phyloP scores from a whole-genome alignment of 2,888 invertebrate species.

The Philereme vetulata region DNA sequence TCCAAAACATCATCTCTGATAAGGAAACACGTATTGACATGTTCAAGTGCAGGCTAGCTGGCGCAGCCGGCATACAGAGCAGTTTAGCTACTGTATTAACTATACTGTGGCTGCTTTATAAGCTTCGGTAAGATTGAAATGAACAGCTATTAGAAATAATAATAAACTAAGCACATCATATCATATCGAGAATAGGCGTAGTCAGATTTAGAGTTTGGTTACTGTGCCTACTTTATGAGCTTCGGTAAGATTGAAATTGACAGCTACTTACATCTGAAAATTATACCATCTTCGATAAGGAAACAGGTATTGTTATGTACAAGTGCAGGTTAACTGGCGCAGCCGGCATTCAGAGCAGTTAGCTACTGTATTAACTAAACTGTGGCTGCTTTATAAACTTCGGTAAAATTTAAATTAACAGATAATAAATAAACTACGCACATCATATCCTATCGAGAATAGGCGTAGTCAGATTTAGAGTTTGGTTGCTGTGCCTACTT shows the following conservation, averaged over 20 bases:
- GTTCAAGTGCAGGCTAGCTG: slow-evolving; percentile 96
- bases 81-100: slow-evolving; percentile 66
- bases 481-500: slow-evolving; percentile 51
- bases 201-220: slow-evolving; percentile 81
- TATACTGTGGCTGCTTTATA: slow-evolving; percentile 56
- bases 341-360: slow-evolving; percentile 85
- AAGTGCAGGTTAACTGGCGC: slow-evolving; percentile 96
- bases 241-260: slow-evolving; percentile 37
- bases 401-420: slow-evolving; percentile 41
- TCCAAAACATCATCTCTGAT: slow-evolving; percentile 93
- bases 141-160: background rate
- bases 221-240: slow-evolving; percentile 53
- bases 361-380: slow-evolving; percentile 48
- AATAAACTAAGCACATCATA: no score
- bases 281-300: slow-evolving; percentile 79
- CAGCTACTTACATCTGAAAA: background rate
- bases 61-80: slow-evolving; percentile 87
- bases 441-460: slow-evolving; percentile 86
- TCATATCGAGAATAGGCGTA: slow-evolving; percentile 88
- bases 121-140: slow-evolving; percentile 49
- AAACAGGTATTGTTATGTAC: slow-evolving; percentile 94
- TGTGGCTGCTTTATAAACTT: slow-evolving; percentile 58
- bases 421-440: background rate
- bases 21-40: slow-evolving; percentile 93
- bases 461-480: slow-evolving; percentile 88